phyloP scores from a whole-genome alignment of 2,888 invertebrate genomes.

The Beris morrisii region DNA sequence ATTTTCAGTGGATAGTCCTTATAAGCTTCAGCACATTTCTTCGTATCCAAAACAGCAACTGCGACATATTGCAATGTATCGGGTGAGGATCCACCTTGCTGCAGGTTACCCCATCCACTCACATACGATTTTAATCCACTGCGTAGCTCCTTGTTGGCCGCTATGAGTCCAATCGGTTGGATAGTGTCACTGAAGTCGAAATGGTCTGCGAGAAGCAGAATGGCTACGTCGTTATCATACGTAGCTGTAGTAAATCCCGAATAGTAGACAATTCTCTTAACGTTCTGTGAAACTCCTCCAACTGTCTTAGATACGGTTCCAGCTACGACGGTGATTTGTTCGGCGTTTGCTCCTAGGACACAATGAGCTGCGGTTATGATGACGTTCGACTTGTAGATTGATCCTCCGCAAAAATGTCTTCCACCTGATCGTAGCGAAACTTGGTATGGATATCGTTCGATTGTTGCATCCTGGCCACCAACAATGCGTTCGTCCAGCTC shows the following conservation, averaged over 20 bases:
- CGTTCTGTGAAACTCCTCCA: conserved; percentile 4
- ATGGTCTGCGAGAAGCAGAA: conserved; percentile 57
- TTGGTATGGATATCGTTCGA: conserved; percentile 46
- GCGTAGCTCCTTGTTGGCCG: conserved; percentile 36
- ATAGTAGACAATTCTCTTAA: conserved; percentile 22
- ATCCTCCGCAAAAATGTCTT: conserved; percentile 39
- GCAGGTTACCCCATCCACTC: conserved; percentile 51
- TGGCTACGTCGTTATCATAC: conserved; percentile 44
- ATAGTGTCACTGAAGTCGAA: conserved; percentile 55
- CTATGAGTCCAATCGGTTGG: conserved; percentile 53
- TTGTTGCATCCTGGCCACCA: conserved; percentile 43
- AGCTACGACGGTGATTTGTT: conserved; percentile 23
- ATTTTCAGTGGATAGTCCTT: conserved; percentile 48
- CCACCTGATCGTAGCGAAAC: conserved; percentile 40
- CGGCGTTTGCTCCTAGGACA: conserved; percentile 15
- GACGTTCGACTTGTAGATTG: conserved; percentile 41
- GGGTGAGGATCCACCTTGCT: conserved; percentile 36
- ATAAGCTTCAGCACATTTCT: conserved; percentile 57
- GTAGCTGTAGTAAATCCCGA: conserved; percentile 19
- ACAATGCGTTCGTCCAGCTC: conserved; percentile 38
- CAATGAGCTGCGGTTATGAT: conserved; percentile 45
- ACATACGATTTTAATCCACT: conserved; percentile 40
- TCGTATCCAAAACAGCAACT: conserved; percentile 58
- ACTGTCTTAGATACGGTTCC: conserved; percentile 17
- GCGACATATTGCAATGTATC: conserved; percentile 20